Conservation (phyloP, 2,797 vertebrate species). For the Cheirogaleus major region DNA sequence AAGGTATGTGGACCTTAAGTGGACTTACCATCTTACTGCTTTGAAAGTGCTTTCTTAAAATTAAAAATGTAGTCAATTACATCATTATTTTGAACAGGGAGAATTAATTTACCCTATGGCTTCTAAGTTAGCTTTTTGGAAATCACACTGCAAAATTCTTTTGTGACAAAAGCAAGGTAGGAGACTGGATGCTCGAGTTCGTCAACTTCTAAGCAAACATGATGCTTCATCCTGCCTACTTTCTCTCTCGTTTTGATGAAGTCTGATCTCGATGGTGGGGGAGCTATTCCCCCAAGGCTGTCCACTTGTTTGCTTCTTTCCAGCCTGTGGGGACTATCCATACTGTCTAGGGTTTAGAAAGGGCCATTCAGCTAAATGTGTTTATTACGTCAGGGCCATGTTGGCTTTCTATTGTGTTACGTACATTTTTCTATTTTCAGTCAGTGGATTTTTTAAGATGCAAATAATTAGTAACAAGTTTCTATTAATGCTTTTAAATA, state of each 20-base stretch:
- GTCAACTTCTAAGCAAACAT: not conserved
- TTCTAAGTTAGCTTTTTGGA: not conserved
- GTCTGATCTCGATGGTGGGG: not conserved
- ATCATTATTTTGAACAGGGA: not conserved
- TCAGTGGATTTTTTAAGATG: not conserved
- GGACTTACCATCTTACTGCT: not conserved
- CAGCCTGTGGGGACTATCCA: not conserved
- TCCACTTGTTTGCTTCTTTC: not conserved
- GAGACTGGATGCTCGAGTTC: not conserved
- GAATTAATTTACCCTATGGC: not conserved
- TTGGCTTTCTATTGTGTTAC: not conserved
- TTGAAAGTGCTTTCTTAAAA: not conserved
- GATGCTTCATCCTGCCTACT: not conserved
- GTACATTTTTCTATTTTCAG: not conserved
- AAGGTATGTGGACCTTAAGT: not conserved
- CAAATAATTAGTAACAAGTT: slow-evolving; percentile 48
- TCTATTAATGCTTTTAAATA: slow-evolving; percentile 47
- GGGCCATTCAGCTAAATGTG: not conserved
- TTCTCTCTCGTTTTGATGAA: not conserved
- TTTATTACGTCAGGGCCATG: not conserved
- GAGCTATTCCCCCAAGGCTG: not conserved
- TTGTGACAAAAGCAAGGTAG: not conserved
- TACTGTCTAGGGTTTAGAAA: not conserved
- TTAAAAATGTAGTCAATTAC: not conserved
- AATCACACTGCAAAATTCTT: not conserved